These are phyloP conservation scores for Kryptolebias marmoratus DNA, from an alignment of 2,113 vertebrate genomes.

Conservation along the genomic window DNA sequence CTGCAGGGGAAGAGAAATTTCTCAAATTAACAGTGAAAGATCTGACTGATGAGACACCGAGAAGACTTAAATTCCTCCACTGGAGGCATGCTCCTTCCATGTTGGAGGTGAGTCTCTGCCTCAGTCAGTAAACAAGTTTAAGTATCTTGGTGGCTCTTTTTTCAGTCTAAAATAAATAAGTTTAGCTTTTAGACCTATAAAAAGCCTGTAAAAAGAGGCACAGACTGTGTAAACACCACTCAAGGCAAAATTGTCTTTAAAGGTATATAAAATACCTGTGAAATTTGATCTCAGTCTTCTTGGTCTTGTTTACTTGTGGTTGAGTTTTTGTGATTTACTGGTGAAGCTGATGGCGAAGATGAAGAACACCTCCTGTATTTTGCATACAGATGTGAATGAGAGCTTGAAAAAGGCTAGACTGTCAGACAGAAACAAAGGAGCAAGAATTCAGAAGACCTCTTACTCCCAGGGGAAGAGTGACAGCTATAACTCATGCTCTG, in stretches of 20 bases:
- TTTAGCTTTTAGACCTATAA: too few species aligned
- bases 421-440: background rate
- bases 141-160: too few species aligned
- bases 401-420: too few species aligned
- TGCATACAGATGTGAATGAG: background rate
- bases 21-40: too few species aligned
- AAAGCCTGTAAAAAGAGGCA: constrained; percentile 5
- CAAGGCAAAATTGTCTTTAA: constrained; percentile 5
- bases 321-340: background rate
- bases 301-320: background rate
- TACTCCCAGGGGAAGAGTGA: background rate
- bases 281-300: background rate
- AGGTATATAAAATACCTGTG: constrained; percentile 7
- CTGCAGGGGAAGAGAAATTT: too few species aligned
- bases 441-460: constrained; percentile 15
- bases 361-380: background rate
- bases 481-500: constrained; percentile 26
- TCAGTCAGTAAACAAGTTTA: too few species aligned
- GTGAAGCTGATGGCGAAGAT: background rate
- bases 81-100: too few species aligned
- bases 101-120: too few species aligned
- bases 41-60: too few species aligned
- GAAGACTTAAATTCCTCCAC: too few species aligned
- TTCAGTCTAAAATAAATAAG: too few species aligned
- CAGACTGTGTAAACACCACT: background rate